Conservation (phyloP, 2,888 invertebrate species). For the Rhopalosiphum nymphaeae region DNA sequence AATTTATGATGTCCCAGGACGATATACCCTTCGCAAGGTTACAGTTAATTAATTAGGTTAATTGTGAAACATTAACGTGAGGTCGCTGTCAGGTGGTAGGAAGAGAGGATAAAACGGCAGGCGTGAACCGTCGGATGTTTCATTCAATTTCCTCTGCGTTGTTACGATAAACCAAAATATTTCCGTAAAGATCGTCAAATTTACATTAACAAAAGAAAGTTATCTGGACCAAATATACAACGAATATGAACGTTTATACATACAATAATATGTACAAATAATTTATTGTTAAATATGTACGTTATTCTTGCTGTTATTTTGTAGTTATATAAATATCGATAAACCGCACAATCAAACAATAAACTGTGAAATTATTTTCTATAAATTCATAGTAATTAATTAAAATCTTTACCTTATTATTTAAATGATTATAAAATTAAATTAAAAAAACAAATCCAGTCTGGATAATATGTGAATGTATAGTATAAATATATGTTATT, state of each 20-base stretch:
- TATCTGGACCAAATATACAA: background rate
- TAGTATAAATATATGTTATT: background rate
- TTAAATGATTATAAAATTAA: background rate
- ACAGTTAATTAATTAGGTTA: slow-evolving; percentile 65
- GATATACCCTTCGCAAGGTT: slow-evolving; percentile 61
- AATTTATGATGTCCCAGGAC: slow-evolving; percentile 62
- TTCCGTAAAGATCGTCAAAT: slow-evolving; percentile 48
- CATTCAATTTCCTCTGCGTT: slow-evolving; percentile 62
- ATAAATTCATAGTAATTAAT: background rate
- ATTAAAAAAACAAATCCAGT: background rate
- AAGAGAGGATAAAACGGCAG: background rate
- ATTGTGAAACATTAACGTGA: slow-evolving; percentile 64
- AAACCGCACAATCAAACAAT: background rate
- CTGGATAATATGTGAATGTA: background rate
- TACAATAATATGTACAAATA: background rate
- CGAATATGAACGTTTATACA: background rate
- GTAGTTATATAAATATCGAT: background rate
- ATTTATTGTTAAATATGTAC: background rate
- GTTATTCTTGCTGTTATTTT: background rate
- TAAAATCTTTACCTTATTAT: background rate
- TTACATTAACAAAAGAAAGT: slow-evolving; percentile 20
- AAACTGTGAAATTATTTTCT: background rate
- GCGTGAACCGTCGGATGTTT: slow-evolving; percentile 62
- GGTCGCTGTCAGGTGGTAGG: slow-evolving; percentile 18
- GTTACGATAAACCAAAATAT: slow-evolving; percentile 56